Percentiles rank a stretch among this genome's conserved stretches.
phyloP scores from a whole-genome alignment of 2,113 vertebrate genomes.

The Mugil cephalus region DNA sequence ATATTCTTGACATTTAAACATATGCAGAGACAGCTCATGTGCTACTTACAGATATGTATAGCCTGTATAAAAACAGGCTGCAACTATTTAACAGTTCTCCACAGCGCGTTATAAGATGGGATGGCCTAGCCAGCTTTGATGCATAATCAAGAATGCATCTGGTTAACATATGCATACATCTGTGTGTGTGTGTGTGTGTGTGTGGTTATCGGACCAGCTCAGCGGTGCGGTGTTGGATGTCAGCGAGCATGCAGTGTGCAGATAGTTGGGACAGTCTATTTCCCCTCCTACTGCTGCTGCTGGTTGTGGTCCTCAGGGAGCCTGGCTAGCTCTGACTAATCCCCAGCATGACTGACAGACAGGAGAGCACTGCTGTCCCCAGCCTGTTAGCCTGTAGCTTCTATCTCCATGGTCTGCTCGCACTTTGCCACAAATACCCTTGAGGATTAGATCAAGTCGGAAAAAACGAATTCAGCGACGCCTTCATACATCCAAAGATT shows the following conservation, averaged over 20 bases:
- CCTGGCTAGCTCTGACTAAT: constrained; percentile 39
- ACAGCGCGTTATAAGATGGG: no score
- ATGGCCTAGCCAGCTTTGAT: no score
- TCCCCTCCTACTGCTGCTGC: not conserved
- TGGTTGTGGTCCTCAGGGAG: constrained; percentile 40
- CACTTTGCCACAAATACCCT: constrained; percentile 1
- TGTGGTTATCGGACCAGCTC: not conserved
- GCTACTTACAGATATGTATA: no score
- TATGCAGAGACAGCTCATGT: no score
- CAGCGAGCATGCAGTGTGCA: not conserved
- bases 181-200: not conserved
- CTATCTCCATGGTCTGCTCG: constrained; percentile 8
- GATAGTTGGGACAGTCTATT: not conserved
- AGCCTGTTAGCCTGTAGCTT: constrained; percentile 24
- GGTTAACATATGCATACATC: not conserved
- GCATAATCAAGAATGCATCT: no score
- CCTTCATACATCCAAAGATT: constrained; percentile 9
- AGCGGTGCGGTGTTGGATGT: not conserved
- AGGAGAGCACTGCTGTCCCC: constrained; percentile 18
- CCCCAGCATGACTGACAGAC: constrained; percentile 38
- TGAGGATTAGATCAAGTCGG: constrained; percentile 21
- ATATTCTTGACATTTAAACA: no score
- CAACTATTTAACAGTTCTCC: no score
- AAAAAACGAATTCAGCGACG: not conserved
- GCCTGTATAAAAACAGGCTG: no score